Conservation (phyloP, 2,888 invertebrate genomes). For the Thyatira batis region DNA sequence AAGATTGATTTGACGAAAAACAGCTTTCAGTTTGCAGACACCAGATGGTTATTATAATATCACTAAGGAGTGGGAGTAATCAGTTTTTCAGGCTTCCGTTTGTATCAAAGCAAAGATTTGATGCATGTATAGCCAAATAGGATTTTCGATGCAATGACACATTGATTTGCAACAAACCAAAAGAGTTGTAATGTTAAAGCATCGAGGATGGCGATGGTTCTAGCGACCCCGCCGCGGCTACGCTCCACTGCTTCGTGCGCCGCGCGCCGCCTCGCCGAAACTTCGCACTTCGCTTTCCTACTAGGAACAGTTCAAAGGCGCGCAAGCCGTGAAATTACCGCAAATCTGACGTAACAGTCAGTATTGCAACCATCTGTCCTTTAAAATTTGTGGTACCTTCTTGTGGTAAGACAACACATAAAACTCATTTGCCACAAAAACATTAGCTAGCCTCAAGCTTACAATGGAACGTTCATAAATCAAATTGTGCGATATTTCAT, state of each 20-base stretch:
- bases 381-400: conserved; percentile 17
- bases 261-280: conserved; percentile 67
- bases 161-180: conserved; percentile 3
- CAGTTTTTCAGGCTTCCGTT: too few species aligned
- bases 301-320: conserved; percentile 68
- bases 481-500: too few species aligned
- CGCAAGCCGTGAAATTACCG: conserved; percentile 77
- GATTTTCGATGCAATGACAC: background rate
- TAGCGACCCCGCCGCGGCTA: conserved; percentile 64
- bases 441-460: background rate
- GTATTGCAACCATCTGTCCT: conserved; percentile 39
- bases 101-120: too few species aligned
- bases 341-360: conserved; percentile 69
- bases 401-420: background rate
- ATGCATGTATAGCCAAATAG: too few species aligned
- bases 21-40: background rate
- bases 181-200: conserved; percentile 17
- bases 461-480: too few species aligned
- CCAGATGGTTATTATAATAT: background rate
- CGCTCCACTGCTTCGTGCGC: conserved; percentile 65
- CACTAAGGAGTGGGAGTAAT: background rate
- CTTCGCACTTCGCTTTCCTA: conserved; percentile 80
- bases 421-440: background rate
- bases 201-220: conserved; percentile 32
- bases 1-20: background rate